Conservation (phyloP, 2,113 vertebrate species). For the Butorides virescens region DNA sequence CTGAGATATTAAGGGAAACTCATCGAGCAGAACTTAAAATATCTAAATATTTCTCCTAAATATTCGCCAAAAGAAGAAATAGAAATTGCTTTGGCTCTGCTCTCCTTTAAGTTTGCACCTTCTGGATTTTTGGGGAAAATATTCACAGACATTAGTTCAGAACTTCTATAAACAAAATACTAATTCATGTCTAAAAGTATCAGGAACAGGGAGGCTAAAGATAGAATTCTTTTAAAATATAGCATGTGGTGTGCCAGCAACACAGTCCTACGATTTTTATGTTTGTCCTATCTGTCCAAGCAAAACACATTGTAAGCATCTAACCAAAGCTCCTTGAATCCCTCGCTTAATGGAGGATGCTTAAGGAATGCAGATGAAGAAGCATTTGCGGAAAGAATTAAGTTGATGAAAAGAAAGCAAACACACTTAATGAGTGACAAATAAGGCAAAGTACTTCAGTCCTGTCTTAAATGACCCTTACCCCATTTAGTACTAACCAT, state of each 20-base stretch:
- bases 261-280: neutral
- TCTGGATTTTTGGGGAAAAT: slow-evolving; percentile 29
- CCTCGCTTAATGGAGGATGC: neutral
- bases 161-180: slow-evolving; percentile 40
- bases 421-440: neutral
- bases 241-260: slow-evolving; percentile 29
- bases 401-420: neutral
- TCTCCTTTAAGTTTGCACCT: slow-evolving; percentile 17
- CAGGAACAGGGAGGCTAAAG: slow-evolving; percentile 10
- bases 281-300: slow-evolving; percentile 47
- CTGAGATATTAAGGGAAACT: slow-evolving; percentile 27
- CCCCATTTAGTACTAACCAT: neutral
- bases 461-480: neutral
- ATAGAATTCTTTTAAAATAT: neutral
- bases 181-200: slow-evolving; percentile 14
- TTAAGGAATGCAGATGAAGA: neutral
- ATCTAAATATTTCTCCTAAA: slow-evolving; percentile 49
- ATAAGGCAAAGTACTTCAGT: neutral
- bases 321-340: slow-evolving; percentile 6
- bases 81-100: slow-evolving; percentile 31
- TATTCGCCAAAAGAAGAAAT: neutral
- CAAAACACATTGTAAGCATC: slow-evolving; percentile 25
- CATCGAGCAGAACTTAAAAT: slow-evolving; percentile 19
- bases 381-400: neutral
- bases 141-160: slow-evolving; percentile 24